phyloP scores from a whole-genome alignment of 2,797 vertebrate species.

The Amniataba percoides region DNA sequence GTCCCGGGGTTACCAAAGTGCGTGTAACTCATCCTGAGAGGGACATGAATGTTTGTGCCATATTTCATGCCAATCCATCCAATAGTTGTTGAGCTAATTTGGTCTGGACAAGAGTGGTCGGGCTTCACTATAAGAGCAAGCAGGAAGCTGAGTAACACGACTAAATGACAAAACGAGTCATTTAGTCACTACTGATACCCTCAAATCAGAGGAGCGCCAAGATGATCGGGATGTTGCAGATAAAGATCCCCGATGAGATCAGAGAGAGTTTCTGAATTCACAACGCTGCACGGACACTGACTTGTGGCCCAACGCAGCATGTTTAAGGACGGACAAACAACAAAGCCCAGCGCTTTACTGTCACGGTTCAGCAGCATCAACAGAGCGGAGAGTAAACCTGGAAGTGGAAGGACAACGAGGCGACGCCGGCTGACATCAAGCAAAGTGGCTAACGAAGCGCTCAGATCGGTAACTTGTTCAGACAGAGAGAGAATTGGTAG shows the following conservation, averaged over 20 bases:
- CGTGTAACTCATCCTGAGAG: background rate
- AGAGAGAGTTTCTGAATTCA: slow-evolving; percentile 8
- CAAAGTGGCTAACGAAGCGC: slow-evolving; percentile 21
- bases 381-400: slow-evolving; percentile 7
- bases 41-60: background rate
- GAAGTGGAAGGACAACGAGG: slow-evolving; percentile 30
- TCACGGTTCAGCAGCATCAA: slow-evolving; percentile 23
- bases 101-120: background rate
- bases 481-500: slow-evolving; percentile 24
- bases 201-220: background rate
- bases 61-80: background rate
- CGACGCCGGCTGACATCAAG: slow-evolving; percentile 25
- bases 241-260: slow-evolving; percentile 18
- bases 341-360: slow-evolving; percentile 15
- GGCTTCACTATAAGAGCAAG: background rate
- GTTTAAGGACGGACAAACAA: slow-evolving; percentile 12
- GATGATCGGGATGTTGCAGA: slow-evolving; percentile 12
- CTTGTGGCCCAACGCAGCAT: slow-evolving; percentile 10
- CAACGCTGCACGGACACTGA: slow-evolving; percentile 16
- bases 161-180: background rate
- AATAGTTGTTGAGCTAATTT: background rate
- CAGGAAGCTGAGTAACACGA: background rate
- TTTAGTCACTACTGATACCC: background rate
- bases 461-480: slow-evolving; percentile 7
- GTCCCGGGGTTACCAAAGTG: too few species aligned